Conservation (phyloP, 2,888 invertebrate genomes). For the Conops quadrifasciatus region DNA sequence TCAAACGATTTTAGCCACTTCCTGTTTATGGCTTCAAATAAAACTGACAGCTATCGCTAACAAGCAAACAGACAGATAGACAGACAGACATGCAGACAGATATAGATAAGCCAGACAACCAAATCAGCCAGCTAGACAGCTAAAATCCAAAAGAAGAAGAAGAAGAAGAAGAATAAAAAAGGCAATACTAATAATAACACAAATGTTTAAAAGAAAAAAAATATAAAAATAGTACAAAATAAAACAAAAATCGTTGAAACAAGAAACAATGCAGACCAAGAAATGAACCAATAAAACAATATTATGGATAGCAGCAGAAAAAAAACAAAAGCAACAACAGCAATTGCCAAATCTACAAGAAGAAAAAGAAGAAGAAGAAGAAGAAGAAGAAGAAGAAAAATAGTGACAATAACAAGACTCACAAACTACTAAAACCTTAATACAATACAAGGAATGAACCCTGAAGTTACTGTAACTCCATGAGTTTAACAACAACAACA, state of each 20-base stretch:
- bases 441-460: no score
- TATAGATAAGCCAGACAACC: no score
- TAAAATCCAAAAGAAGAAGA: no score
- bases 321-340: not conserved
- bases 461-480: no score
- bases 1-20: constrained; percentile 21
- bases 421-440: no score
- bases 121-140: no score
- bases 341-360: no score
- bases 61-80: no score
- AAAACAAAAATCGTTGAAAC: no score
- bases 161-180: no score
- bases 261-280: not conserved
- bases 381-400: not conserved
- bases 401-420: not conserved
- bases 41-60: constrained; percentile 1
- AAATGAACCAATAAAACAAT: no score
- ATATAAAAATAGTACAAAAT: not conserved
- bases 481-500: constrained; percentile 7
- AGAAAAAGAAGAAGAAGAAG: not conserved
- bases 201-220: not conserved
- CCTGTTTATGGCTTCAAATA: constrained; percentile 23
- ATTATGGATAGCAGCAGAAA: not conserved
- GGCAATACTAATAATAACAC: not conserved
- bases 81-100: no score